Conservation (phyloP, 2,113 vertebrate species). For the Clarias batrachus region DNA sequence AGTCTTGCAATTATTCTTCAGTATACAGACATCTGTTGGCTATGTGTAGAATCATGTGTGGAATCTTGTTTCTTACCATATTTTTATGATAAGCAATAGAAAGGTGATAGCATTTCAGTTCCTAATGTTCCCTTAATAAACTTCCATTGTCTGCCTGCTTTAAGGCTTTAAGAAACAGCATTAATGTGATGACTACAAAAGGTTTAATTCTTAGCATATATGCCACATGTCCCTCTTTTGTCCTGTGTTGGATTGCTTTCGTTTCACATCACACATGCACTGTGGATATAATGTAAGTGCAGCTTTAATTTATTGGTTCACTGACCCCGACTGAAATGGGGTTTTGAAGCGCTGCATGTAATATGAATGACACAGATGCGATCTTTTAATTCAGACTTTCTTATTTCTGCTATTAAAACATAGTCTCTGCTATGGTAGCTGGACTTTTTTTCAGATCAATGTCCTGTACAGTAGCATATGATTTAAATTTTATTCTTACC, state of each 20-base stretch:
- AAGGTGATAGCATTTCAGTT: slow-evolving; percentile 2
- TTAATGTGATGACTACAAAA: slow-evolving; percentile 4
- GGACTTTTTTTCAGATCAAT: not conserved
- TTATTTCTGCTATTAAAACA: slow-evolving; percentile 3
- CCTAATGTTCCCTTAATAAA: not conserved
- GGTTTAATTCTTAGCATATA: slow-evolving; percentile 35
- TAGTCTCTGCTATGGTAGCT: not conserved
- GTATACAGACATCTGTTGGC: not conserved
- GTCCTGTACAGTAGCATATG: slow-evolving; percentile 5
- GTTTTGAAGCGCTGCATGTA: slow-evolving; percentile 43
- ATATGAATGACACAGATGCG: slow-evolving; percentile 24
- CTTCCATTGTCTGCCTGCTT: not conserved
- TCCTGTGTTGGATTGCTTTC: slow-evolving; percentile 37
- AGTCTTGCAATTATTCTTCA: slow-evolving; percentile 28
- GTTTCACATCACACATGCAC: slow-evolving; percentile 36
- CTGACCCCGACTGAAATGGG: slow-evolving; percentile 46
- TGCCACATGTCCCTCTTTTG: slow-evolving; percentile 32
- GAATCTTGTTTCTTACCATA: not conserved
- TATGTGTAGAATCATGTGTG: not conserved
- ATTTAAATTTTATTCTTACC: not conserved
- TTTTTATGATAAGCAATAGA: slow-evolving; percentile 29
- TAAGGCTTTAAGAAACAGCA: not conserved
- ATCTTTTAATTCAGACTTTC: slow-evolving; percentile 21
- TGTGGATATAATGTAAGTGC: slow-evolving; percentile 43
- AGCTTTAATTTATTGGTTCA: slow-evolving; percentile 60